A percentile compares a stretch with the other conserved stretches of the same genome.
Evolutionary conservation across 1,140 invertebrate genomes (phyloP).

Genomic region (Bemisia tabaci): DNA sequence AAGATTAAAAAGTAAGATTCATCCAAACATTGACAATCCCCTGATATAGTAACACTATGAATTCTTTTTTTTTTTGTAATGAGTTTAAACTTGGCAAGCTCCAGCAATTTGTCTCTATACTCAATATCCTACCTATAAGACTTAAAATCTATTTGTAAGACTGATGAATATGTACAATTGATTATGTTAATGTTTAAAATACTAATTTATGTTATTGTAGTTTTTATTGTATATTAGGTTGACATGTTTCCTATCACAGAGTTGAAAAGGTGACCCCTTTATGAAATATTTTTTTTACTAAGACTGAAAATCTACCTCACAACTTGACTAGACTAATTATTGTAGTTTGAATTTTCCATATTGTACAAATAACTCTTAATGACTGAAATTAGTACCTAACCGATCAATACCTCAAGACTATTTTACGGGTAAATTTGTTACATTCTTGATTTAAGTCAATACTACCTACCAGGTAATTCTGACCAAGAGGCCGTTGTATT

Average conservation of each 20-base stretch:
- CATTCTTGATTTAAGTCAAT: too few relatives aligned
- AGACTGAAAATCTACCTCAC: neutral
- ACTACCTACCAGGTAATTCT: too few relatives aligned
- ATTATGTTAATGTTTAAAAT: constrained; percentile 1
- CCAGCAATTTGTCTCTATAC: too few relatives aligned
- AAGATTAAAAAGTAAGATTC: too few relatives aligned
- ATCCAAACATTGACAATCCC: too few relatives aligned
- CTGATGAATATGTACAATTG: neutral
- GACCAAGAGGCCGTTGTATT: too few relatives aligned
- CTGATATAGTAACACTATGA: neutral
- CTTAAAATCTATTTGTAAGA: neutral
- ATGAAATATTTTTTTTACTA: neutral
- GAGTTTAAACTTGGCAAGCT: too few relatives aligned
- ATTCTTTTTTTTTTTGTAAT: neutral
- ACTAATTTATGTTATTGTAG: neutral
- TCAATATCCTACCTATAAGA: neutral
- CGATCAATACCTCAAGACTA: too few relatives aligned
- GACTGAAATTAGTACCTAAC: too few relatives aligned
- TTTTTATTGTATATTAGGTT: neutral
- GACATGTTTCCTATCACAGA: neutral
- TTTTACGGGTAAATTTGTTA: too few relatives aligned
- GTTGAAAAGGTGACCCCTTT: neutral
- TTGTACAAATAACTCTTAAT: too few relatives aligned
- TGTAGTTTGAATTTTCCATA: neutral
- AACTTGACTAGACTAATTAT: neutral